Conservation (phyloP, 1,140 invertebrate genomes). For the Gryllus bimaculatus region DNA sequence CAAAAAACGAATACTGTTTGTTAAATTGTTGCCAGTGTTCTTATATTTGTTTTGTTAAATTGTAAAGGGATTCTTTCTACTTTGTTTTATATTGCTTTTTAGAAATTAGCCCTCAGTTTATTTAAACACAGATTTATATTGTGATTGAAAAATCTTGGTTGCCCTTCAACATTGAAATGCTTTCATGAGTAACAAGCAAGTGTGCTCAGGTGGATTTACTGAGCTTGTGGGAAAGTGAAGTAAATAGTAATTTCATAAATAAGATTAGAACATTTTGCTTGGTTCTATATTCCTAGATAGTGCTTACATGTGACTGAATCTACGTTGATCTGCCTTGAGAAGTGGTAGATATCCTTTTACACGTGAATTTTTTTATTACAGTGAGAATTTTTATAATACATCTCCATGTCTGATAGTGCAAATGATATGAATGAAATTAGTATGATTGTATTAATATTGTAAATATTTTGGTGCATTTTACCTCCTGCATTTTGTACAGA, state of each 20-base stretch:
- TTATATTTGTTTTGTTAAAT: too few species aligned
- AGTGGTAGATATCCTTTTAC: slow-evolving; percentile 15
- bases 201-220: not conserved
- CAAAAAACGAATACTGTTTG: too few species aligned
- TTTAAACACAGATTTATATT: too few species aligned
- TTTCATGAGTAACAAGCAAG: not conserved
- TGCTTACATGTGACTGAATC: slow-evolving; percentile 16
- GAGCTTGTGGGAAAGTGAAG: not conserved
- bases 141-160: not conserved
- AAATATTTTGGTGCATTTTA: slow-evolving; percentile 21
- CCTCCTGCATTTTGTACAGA: slow-evolving; percentile 20
- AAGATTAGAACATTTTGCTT: not conserved
- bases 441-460: slow-evolving; percentile 17
- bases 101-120: too few species aligned
- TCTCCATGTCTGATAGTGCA: slow-evolving; percentile 2
- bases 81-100: too few species aligned
- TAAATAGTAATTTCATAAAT: slow-evolving; percentile 7
- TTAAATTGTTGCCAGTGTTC: too few species aligned
- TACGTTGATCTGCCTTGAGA: slow-evolving; percentile 9
- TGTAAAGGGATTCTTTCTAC: too few species aligned
- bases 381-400: slow-evolving; percentile 17
- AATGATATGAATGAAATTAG: not conserved
- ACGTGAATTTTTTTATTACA: slow-evolving; percentile 14
- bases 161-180: not conserved
- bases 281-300: slow-evolving; percentile 13